Evolutionary conservation across 2,113 vertebrate genomes (phyloP).

Genomic region (Alaudala cheleensis): DNA sequence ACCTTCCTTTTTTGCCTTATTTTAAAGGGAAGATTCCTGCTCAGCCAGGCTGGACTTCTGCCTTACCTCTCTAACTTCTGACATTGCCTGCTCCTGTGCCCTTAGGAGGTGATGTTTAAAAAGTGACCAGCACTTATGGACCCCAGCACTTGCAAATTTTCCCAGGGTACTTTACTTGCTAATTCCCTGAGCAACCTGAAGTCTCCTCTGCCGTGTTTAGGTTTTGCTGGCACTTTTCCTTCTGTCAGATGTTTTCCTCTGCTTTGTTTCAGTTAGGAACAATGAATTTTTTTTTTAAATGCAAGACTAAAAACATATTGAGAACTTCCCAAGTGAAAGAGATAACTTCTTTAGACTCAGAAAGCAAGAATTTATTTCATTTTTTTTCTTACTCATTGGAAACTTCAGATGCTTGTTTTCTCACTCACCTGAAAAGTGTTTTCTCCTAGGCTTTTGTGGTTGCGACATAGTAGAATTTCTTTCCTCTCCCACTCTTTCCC

Average conservation of each 20-base stretch:
- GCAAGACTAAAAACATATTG: not conserved
- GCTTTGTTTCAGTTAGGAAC: not conserved
- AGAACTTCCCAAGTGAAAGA: not conserved
- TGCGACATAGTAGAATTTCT: not conserved
- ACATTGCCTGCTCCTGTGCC: not conserved
- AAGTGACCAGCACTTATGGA: not conserved
- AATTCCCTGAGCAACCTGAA: not conserved
- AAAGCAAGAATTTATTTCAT: not conserved
- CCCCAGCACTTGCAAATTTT: not conserved
- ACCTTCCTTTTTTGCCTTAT: not conserved
- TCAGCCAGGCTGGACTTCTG: not conserved
- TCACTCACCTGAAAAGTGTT: not conserved
- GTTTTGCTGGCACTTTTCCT: not conserved
- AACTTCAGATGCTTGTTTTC: constrained; percentile 14
- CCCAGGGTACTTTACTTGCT: not conserved
- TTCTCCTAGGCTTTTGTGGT: not conserved
- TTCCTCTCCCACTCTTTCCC: not conserved
- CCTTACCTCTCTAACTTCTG: not conserved
- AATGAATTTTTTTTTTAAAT: not conserved
- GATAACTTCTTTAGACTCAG: not conserved
- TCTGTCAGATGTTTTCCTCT: not conserved
- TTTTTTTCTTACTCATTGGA: constrained; percentile 13
- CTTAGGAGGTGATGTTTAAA: not conserved
- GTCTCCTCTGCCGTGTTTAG: not conserved
- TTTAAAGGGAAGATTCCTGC: not conserved